Evolutionary conservation across 2,113 vertebrate species (phyloP).

Genomic region (Festucalex cinctus): DNA sequence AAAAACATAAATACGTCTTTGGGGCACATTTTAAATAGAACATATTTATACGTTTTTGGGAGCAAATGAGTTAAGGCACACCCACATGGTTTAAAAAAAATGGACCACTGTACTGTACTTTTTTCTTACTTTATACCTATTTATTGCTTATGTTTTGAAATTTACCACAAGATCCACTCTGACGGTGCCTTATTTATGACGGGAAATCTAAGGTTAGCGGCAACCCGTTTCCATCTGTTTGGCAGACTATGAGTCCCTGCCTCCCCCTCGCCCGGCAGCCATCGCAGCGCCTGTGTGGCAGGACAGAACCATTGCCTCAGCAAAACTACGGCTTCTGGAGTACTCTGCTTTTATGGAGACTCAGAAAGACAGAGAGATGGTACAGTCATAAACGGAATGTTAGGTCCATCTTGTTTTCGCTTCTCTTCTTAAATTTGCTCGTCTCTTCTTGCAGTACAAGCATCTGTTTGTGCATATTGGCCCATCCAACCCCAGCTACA

Average conservation of each 20-base stretch:
- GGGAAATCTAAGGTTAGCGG: background rate
- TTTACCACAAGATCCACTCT: background rate
- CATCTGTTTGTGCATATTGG: conserved; percentile 96
- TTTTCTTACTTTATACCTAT: background rate
- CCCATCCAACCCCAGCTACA: conserved; percentile 89
- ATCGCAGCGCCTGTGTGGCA: conserved; percentile 88
- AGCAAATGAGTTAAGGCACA: too few relatives aligned
- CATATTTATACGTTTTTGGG: too few relatives aligned
- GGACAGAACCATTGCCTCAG: conserved; percentile 90
- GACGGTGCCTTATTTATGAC: background rate
- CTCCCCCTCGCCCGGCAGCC: conserved; percentile 81
- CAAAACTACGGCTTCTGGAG: conserved; percentile 87
- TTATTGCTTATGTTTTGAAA: background rate
- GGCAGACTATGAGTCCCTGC: conserved; percentile 85
- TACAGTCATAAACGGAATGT: conserved; percentile 44
- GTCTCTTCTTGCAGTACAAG: conserved; percentile 78
- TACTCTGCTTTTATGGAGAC: conserved; percentile 94
- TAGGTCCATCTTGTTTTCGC: background rate
- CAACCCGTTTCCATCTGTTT: conserved; percentile 7
- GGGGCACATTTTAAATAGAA: too few relatives aligned
- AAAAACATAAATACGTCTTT: too few relatives aligned
- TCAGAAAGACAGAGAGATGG: conserved; percentile 88
- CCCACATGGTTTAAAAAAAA: too few relatives aligned
- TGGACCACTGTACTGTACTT: background rate
- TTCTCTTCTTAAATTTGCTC: background rate